phyloP scores from a whole-genome alignment of 2,113 vertebrate genomes.

The Eubucco bourcierii region DNA sequence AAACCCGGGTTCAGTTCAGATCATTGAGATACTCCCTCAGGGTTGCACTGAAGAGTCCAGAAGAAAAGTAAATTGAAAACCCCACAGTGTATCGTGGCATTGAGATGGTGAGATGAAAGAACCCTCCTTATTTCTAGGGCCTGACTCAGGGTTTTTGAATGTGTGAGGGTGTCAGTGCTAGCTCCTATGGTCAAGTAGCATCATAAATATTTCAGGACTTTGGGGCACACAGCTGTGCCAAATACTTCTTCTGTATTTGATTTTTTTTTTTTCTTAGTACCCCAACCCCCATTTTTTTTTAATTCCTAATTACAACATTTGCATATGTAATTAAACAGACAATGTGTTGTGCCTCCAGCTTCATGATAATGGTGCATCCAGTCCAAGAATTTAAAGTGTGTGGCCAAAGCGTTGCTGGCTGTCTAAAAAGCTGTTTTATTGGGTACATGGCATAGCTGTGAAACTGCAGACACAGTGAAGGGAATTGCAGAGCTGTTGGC shows the following conservation, averaged over 20 bases:
- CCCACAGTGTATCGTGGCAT: slow-evolving; percentile 34
- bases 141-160: slow-evolving; percentile 57
- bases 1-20: not conserved
- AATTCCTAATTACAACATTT: not conserved
- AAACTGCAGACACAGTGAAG: not conserved
- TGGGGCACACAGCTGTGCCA: not conserved
- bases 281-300: not conserved
- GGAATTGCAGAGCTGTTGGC: not conserved
- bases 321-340: not conserved
- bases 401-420: not conserved
- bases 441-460: not conserved
- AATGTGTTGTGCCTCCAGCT: not conserved
- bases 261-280: not conserved
- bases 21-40: not conserved
- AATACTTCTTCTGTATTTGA: not conserved
- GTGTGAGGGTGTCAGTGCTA: not conserved
- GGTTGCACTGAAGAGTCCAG: not conserved
- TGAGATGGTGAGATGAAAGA: slow-evolving; percentile 17
- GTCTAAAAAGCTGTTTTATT: not conserved
- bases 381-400: not conserved
- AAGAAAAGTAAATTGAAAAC: slow-evolving; percentile 2
- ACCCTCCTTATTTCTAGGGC: slow-evolving; percentile 17
- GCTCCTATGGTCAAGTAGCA: slow-evolving; percentile 30
- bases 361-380: not conserved
- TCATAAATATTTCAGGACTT: slow-evolving; percentile 46